Evolutionary conservation across 2,888 invertebrate species (phyloP).

Genomic region (Beris morrisii): DNA sequence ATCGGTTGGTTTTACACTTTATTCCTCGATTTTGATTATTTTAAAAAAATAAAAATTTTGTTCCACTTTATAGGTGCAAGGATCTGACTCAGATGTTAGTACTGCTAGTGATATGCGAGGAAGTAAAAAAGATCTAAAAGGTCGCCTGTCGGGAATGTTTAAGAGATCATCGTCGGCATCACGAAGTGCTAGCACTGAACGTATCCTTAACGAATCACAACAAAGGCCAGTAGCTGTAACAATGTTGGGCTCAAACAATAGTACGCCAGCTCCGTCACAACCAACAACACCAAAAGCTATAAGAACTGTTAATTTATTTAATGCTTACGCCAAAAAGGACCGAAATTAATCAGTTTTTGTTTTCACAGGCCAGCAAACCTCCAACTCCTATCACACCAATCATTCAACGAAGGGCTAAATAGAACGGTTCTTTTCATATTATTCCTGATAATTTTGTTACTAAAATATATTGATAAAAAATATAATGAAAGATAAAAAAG

Average conservation of each 20-base stretch:
- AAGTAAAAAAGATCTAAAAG: slow-evolving; percentile 77
- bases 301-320: slow-evolving; percentile 29
- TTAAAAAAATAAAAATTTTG: background rate
- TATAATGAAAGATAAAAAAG: too few species aligned
- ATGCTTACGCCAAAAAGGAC: background rate
- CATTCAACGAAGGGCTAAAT: slow-evolving; percentile 45
- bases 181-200: slow-evolving; percentile 65
- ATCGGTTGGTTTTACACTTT: slow-evolving; percentile 46
- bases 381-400: slow-evolving; percentile 53
- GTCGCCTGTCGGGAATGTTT: slow-evolving; percentile 81
- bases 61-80: slow-evolving; percentile 56
- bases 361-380: slow-evolving; percentile 50
- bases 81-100: slow-evolving; percentile 73
- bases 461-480: background rate
- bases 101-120: slow-evolving; percentile 63
- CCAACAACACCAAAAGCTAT: slow-evolving; percentile 51
- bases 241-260: slow-evolving; percentile 51
- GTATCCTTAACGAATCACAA: slow-evolving; percentile 49
- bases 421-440: slow-evolving; percentile 9
- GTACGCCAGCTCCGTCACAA: slow-evolving; percentile 51
- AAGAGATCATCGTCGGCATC: slow-evolving; percentile 67
- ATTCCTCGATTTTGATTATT: background rate
- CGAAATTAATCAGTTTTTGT: background rate
- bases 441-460: slow-evolving; percentile 2
- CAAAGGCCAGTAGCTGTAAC: slow-evolving; percentile 60